Percentiles rank a stretch among this genome's conserved stretches.
These are phyloP conservation scores for Etheostoma cragini DNA, from an alignment of 2,113 vertebrate genomes.

Conservation along the genomic window DNA sequence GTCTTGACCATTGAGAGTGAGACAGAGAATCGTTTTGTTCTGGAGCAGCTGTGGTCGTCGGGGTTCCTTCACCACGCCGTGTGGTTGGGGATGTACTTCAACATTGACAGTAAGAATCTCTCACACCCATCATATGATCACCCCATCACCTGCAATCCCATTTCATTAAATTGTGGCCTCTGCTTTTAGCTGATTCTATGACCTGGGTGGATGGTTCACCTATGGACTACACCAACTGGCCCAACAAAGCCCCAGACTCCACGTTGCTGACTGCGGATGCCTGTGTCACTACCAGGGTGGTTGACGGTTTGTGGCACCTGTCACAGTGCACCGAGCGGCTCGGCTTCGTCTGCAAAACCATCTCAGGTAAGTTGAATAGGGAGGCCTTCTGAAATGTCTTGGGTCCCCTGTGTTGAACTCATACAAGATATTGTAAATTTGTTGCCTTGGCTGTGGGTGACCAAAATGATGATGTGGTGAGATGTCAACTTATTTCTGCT, in stretches of 20 bases:
- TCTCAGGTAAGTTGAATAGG: slow-evolving; percentile 79
- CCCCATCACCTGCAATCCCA: rapidly evolving
- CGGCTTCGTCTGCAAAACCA: slow-evolving; percentile 92
- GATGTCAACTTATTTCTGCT: background rate
- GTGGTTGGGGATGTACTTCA: slow-evolving; percentile 90
- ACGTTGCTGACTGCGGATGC: slow-evolving; percentile 76
- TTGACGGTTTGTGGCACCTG: slow-evolving; percentile 88
- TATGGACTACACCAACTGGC: slow-evolving; percentile 90
- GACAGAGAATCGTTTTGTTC: slow-evolving; percentile 89
- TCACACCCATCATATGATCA: background rate
- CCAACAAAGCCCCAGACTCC: slow-evolving; percentile 82
- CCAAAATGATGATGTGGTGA: background rate
- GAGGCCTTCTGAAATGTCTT: background rate
- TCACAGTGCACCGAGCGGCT: slow-evolving; percentile 84
- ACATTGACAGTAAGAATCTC: slow-evolving; percentile 86
- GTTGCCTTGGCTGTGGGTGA: background rate
- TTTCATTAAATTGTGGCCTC: slow-evolving; percentile 4
- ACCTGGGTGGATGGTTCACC: slow-evolving; percentile 89
- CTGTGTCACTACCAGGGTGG: slow-evolving; percentile 85
- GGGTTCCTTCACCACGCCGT: slow-evolving; percentile 85
- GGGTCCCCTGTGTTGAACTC: background rate
- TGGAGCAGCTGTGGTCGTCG: slow-evolving; percentile 87
- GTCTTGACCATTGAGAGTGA: slow-evolving; percentile 90
- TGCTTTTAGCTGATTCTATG: slow-evolving; percentile 84
- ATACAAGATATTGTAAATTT: background rate